Evolutionary conservation across 2,888 invertebrate genomes (phyloP).

Genomic region (Rambutsinella grinnellia): DNA sequence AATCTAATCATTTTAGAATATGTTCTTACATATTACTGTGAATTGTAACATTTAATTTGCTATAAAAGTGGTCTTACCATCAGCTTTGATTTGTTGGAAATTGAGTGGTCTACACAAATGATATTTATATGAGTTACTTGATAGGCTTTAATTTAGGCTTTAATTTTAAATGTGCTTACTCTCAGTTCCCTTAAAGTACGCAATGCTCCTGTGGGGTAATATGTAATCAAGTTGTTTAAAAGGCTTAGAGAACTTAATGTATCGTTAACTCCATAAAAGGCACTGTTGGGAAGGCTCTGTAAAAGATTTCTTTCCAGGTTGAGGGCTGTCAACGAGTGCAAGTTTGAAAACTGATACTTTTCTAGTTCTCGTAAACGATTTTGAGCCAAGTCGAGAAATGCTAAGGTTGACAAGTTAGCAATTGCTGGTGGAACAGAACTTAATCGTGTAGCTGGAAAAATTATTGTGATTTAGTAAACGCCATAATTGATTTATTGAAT

Average conservation of each 20-base stretch:
- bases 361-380: constrained; percentile 84
- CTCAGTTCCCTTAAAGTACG: constrained; percentile 83
- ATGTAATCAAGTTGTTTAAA: constrained; percentile 88
- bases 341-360: constrained; percentile 70
- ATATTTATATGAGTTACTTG: no score
- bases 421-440: constrained; percentile 85
- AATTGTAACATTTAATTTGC: no score
- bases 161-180: no score
- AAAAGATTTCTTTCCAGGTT: constrained; percentile 91
- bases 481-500: background rate
- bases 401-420: constrained; percentile 81
- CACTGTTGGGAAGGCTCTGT: constrained; percentile 80
- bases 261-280: constrained; percentile 84
- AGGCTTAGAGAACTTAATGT: constrained; percentile 90
- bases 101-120: constrained; percentile 84
- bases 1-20: constrained; percentile 53
- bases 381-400: constrained; percentile 90
- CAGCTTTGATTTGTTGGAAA: constrained; percentile 88
- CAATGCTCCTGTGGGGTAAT: constrained; percentile 87
- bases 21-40: background rate
- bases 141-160: no score
- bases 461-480: background rate
- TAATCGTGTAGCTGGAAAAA: constrained; percentile 75
- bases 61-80: constrained; percentile 74
- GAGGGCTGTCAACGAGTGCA: constrained; percentile 86